A percentile compares a stretch with the other conserved stretches of the same genome.
phyloP scores from a whole-genome alignment of 1,140 invertebrate species.

The Drosophila baimaii region DNA sequence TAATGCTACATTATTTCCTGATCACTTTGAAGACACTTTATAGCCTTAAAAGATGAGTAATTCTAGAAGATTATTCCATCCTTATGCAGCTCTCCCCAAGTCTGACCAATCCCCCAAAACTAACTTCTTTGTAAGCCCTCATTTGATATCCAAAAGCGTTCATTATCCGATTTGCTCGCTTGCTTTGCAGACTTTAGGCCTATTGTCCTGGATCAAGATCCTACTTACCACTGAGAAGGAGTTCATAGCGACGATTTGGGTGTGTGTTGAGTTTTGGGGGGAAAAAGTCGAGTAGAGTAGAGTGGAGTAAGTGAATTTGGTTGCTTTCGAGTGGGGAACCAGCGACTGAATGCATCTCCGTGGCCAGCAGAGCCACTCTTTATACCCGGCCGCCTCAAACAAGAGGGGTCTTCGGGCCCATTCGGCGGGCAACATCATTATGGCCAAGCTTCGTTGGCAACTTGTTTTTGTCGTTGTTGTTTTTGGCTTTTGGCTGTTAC shows the following conservation, averaged over 20 bases:
- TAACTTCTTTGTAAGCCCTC: too few species aligned
- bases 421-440: conserved; percentile 63
- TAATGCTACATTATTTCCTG: background rate
- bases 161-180: conserved; percentile 8
- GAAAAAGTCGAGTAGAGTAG: conserved; percentile 76
- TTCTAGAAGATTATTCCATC: too few species aligned
- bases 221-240: conserved; percentile 84
- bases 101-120: background rate
- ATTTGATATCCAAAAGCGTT: background rate
- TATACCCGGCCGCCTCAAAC: conserved; percentile 67
- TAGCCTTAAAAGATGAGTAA: background rate
- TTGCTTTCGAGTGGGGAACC: conserved; percentile 84
- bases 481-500: conserved; percentile 6
- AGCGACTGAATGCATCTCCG: conserved; percentile 84
- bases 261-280: conserved; percentile 73
- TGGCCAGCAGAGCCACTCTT: conserved; percentile 74
- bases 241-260: conserved; percentile 84
- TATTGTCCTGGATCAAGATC: conserved; percentile 3
- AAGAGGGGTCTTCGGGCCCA: conserved; percentile 35
- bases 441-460: conserved; percentile 67
- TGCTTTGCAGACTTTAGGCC: background rate
- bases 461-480: conserved; percentile 56
- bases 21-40: background rate
- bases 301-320: conserved; percentile 79
- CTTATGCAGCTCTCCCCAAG: background rate